phyloP scores from a whole-genome alignment of 2,888 invertebrate species.

The Eupsilia transversa region DNA sequence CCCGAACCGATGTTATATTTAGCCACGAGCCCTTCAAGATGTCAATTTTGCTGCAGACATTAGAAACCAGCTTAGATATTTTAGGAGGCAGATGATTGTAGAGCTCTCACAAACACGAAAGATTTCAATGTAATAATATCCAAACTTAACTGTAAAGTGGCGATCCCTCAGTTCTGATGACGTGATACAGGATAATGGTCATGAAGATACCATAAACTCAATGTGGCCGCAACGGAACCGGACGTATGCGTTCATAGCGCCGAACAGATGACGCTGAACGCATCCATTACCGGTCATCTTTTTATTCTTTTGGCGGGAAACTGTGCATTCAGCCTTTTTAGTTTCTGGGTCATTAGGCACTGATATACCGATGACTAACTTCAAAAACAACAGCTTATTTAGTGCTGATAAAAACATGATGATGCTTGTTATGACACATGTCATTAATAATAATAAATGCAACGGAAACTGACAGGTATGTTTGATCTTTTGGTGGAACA shows the following conservation, averaged over 20 bases:
- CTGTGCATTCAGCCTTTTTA: constrained; percentile 60
- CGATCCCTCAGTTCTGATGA: constrained; percentile 22
- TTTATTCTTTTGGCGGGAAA: constrained; percentile 77
- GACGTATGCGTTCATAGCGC: constrained; percentile 73
- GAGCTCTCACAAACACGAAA: constrained; percentile 9
- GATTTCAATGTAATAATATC: background rate
- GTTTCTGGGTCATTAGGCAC: constrained; percentile 56
- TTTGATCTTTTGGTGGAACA: constrained; percentile 45
- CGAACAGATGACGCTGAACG: constrained; percentile 74
- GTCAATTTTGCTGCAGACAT: background rate
- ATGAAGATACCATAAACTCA: constrained; percentile 69
- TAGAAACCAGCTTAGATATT: background rate
- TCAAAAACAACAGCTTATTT: constrained; percentile 34
- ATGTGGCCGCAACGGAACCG: constrained; percentile 80
- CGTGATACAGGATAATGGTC: constrained; percentile 39
- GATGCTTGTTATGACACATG: constrained; percentile 19
- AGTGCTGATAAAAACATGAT: constrained; percentile 33
- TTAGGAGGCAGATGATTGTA: background rate
- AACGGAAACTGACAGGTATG: constrained; percentile 31
- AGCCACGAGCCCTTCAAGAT: too few species aligned
- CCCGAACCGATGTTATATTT: too few species aligned
- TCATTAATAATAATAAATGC: constrained; percentile 45
- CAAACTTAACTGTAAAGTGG: background rate
- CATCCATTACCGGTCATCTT: constrained; percentile 79
- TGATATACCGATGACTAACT: constrained; percentile 23